Conservation (phyloP, 2,797 vertebrate genomes). For the Synaphobranchus kaupii region DNA sequence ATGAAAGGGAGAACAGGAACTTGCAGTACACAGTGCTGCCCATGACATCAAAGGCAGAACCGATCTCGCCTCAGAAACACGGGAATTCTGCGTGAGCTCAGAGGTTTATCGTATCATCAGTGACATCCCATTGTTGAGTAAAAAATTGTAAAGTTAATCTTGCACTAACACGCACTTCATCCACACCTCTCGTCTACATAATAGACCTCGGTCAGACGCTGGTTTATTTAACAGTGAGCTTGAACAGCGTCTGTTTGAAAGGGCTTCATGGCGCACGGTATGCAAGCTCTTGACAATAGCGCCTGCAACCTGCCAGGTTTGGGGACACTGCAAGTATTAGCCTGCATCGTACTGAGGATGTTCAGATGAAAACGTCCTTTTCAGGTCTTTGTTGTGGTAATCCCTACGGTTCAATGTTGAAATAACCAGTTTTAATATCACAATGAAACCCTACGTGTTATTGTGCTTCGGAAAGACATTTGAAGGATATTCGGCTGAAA, state of each 20-base stretch:
- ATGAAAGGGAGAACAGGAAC: no score
- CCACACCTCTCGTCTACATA: neutral
- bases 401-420: no score
- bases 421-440: no score
- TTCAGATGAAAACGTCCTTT: no score
- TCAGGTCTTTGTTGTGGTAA: no score
- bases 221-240: neutral
- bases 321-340: neutral
- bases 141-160: neutral
- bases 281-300: neutral
- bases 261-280: neutral
- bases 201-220: neutral
- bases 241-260: neutral
- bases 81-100: neutral
- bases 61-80: no score
- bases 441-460: neutral
- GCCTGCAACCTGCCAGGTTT: neutral
- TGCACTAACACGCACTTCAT: neutral
- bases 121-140: neutral
- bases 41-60: no score
- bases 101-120: neutral
- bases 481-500: no score
- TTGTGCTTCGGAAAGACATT: no score
- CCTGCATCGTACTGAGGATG: neutral
- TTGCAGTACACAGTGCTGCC: no score